Percentiles rank a stretch among this genome's conserved stretches.
phyloP scores from a whole-genome alignment of 2,113 vertebrate species.

The Sorex fumeus region DNA sequence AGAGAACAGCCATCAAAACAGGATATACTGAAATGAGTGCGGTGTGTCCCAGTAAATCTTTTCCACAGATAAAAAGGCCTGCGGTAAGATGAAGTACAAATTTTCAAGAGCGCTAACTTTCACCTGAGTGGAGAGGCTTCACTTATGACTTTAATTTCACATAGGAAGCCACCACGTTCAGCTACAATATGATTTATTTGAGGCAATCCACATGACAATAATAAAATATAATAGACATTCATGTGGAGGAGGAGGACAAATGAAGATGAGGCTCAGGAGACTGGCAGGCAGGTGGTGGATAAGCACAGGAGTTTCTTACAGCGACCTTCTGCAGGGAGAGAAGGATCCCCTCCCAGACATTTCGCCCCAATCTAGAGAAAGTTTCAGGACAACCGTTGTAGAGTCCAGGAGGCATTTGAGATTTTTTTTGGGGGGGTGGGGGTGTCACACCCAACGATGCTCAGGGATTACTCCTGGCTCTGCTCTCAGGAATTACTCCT shows the following conservation, averaged over 20 bases:
- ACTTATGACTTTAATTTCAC: neutral
- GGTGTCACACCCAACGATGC: no score
- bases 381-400: neutral
- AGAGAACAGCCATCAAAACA: neutral
- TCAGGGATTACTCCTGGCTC: no score
- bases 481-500: no score
- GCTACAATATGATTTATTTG: neutral
- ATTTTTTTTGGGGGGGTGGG: no score
- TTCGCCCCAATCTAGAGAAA: neutral
- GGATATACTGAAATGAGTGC: neutral
- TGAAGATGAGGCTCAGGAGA: neutral
- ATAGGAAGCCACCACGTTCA: neutral
- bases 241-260: no score
- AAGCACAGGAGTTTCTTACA: neutral
- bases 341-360: neutral
- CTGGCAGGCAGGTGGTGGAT: neutral
- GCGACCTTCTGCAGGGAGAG: neutral
- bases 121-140: neutral
- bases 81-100: neutral
- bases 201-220: neutral
- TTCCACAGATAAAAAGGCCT: neutral
- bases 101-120: neutral
- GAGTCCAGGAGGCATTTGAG: no score
- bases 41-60: neutral
- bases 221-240: neutral